These are phyloP conservation scores for Papilio protenor DNA, from an alignment of 2,888 invertebrate genomes.

Conservation along the genomic window DNA sequence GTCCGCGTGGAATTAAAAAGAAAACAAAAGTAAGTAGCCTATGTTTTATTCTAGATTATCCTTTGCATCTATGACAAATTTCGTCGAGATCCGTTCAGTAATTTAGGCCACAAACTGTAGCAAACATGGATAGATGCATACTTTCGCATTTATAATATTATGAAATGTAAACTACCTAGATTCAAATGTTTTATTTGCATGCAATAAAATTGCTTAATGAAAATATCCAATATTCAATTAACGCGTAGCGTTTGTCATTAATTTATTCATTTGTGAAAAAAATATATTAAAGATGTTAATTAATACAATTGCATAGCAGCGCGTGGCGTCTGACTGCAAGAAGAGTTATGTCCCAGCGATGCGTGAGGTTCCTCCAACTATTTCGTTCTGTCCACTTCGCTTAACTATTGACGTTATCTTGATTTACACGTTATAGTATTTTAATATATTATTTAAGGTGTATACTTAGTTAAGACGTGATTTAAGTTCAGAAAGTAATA, in stretches of 20 bases:
- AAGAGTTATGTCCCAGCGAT: slow-evolving; percentile 68
- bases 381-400: slow-evolving; percentile 72
- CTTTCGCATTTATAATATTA: no score
- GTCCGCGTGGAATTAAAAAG: no score
- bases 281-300: slow-evolving; percentile 38
- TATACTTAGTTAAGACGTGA: slow-evolving; percentile 51
- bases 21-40: no score
- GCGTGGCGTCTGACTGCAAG: slow-evolving; percentile 50
- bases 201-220: neutral
- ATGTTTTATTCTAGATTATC: no score
- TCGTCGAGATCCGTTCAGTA: no score
- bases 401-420: slow-evolving; percentile 81
- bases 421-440: slow-evolving; percentile 81
- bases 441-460: slow-evolving; percentile 73
- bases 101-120: no score
- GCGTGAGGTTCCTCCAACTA: slow-evolving; percentile 73
- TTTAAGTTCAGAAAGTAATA: slow-evolving; percentile 46
- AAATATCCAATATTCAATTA: slow-evolving; percentile 1
- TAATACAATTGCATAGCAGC: slow-evolving; percentile 49
- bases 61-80: no score
- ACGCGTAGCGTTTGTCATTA: neutral
- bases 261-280: neutral
- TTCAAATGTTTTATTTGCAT: neutral
- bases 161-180: no score
- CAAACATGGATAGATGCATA: no score